These are phyloP conservation scores for Stictocephala bisonia DNA, from an alignment of 2,888 invertebrate genomes.

Conservation along the genomic window DNA sequence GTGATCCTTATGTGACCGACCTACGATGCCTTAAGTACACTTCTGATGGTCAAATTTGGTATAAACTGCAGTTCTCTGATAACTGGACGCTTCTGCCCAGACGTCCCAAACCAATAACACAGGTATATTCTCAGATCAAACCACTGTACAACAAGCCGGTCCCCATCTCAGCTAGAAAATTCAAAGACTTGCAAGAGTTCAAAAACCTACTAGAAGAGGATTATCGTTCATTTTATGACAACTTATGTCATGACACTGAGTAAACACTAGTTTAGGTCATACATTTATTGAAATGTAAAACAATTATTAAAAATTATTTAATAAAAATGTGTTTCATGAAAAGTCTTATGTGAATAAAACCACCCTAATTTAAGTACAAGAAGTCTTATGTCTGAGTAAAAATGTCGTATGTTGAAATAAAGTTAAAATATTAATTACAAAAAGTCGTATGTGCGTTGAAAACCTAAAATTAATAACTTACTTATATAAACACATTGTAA, in stretches of 20 bases:
- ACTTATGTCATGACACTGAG: too few relatives aligned
- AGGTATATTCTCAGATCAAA: slow-evolving; percentile 27
- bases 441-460: slow-evolving; percentile 28
- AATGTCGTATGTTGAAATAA: slow-evolving; percentile 35
- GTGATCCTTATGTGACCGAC: slow-evolving; percentile 31
- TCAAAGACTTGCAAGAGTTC: too few relatives aligned
- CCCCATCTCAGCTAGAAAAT: too few relatives aligned
- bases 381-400: slow-evolving; percentile 24
- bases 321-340: not conserved
- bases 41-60: slow-evolving; percentile 12
- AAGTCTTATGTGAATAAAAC: slow-evolving; percentile 21
- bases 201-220: too few relatives aligned
- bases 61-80: not conserved
- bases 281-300: too few relatives aligned
- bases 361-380: not conserved
- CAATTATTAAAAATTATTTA: too few relatives aligned
- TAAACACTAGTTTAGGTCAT: too few relatives aligned
- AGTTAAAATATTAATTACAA: slow-evolving; percentile 8
- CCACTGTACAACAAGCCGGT: not conserved
- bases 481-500: not conserved
- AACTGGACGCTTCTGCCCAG: not conserved
- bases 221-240: too few relatives aligned
- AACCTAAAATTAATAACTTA: not conserved
- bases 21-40: slow-evolving; percentile 25
- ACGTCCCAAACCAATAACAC: too few relatives aligned